Conservation (phyloP, 2,888 invertebrate genomes). For the Timandra comae region DNA sequence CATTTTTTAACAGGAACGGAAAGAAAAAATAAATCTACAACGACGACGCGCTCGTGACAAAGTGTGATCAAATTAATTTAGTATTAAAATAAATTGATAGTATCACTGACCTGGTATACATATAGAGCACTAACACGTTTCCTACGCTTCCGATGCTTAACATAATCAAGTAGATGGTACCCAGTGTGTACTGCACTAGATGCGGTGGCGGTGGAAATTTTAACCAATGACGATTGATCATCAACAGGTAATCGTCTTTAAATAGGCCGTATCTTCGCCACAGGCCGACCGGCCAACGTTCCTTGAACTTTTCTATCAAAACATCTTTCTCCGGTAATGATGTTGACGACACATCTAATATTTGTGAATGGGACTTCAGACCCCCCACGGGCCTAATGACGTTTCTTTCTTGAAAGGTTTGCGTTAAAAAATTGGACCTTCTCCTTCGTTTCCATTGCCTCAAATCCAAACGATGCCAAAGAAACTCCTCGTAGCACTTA, state of each 20-base stretch:
- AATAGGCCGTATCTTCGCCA: conserved; percentile 77
- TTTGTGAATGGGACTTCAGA: neutral
- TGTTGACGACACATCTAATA: conserved; percentile 1
- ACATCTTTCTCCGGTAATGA: conserved; percentile 5
- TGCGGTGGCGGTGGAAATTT: conserved; percentile 79
- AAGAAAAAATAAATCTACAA: too few species aligned
- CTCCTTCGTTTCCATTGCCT: conserved; percentile 62
- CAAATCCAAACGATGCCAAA: conserved; percentile 47
- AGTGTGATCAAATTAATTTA: too few species aligned
- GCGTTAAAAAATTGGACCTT: conserved; percentile 29
- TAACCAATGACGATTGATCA: conserved; percentile 84
- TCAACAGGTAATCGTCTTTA: conserved; percentile 69
- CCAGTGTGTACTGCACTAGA: conserved; percentile 76
- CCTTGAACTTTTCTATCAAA: conserved; percentile 46
- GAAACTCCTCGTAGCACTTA: conserved; percentile 42
- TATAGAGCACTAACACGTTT: conserved; percentile 82
- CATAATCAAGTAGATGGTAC: conserved; percentile 78
- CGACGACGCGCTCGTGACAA: too few species aligned
- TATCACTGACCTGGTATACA: conserved; percentile 80
- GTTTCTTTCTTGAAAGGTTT: conserved; percentile 14
- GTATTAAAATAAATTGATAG: too few species aligned
- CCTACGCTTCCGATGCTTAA: conserved; percentile 80
- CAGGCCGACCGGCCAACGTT: conserved; percentile 54
- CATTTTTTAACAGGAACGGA: too few species aligned
- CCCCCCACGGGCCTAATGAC: conserved; percentile 2